Conservation (phyloP, 2,888 invertebrate genomes). For the Synanthedon vespiformis region DNA sequence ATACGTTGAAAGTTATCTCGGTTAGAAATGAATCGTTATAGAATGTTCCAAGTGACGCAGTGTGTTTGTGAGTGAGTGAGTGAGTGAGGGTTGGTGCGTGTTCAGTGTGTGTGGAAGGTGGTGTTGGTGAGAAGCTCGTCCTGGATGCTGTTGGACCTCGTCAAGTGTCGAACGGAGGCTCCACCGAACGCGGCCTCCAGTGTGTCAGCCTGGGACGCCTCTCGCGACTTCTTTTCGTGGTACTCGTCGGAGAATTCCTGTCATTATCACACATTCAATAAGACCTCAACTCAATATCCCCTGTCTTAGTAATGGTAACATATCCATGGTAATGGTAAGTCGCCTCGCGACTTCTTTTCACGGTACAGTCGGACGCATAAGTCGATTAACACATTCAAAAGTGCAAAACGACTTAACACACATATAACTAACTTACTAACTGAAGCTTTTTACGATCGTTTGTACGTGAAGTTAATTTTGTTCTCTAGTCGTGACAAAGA, state of each 20-base stretch:
- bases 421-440: too few species aligned
- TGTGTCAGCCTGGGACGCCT: constrained; percentile 68
- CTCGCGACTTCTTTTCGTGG: constrained; percentile 75
- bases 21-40: too few species aligned
- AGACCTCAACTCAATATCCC: constrained; percentile 1
- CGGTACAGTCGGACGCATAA: too few species aligned
- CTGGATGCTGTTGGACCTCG: constrained; percentile 86
- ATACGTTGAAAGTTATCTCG: too few species aligned
- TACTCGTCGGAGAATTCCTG: constrained; percentile 86
- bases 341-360: too few species aligned
- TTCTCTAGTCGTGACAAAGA: too few species aligned
- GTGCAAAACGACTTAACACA: too few species aligned
- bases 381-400: too few species aligned
- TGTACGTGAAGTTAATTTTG: too few species aligned
- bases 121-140: constrained; percentile 78
- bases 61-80: neutral
- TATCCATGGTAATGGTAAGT: too few species aligned
- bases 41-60: neutral
- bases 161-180: constrained; percentile 68
- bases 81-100: neutral
- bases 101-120: constrained; percentile 21
- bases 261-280: constrained; percentile 2
- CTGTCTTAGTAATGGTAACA: neutral
- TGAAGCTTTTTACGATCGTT: too few species aligned
- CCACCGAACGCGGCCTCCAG: constrained; percentile 70